Conservation (phyloP, 2,888 invertebrate species). For the Eupsilia transversa region DNA sequence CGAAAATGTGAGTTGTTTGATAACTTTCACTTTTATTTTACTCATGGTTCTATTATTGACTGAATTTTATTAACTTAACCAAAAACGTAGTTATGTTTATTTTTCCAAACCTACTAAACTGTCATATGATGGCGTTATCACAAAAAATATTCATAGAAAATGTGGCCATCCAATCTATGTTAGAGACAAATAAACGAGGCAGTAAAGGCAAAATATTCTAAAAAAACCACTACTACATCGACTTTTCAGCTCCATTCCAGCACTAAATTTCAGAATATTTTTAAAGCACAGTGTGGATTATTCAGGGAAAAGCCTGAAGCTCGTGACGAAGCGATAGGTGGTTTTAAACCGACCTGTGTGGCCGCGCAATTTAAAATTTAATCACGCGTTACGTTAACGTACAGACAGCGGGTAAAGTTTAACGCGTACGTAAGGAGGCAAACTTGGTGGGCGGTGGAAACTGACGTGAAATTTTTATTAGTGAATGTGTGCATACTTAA, state of each 20-base stretch:
- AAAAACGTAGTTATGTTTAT: not conserved
- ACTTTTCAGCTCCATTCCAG: not conserved
- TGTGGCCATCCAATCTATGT: not conserved
- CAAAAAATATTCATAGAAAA: not conserved
- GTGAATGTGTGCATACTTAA: slow-evolving; percentile 40
- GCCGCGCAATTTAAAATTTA: slow-evolving; percentile 82
- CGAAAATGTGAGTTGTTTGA: not conserved
- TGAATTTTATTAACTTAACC: not conserved
- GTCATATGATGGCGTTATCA: not conserved
- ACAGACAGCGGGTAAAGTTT: slow-evolving; percentile 64
- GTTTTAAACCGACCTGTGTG: slow-evolving; percentile 77
- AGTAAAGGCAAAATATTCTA: not conserved
- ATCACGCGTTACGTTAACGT: slow-evolving; percentile 76
- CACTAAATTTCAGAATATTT: slow-evolving; percentile 52
- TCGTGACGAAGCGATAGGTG: slow-evolving; percentile 72
- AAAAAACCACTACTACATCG: slow-evolving; percentile 8
- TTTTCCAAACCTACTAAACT: not conserved
- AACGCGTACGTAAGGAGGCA: slow-evolving; percentile 43
- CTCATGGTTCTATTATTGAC: not conserved
- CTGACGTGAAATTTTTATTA: slow-evolving; percentile 50
- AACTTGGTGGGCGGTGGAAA: slow-evolving; percentile 44
- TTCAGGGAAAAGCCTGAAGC: slow-evolving; percentile 69
- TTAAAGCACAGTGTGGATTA: slow-evolving; percentile 65
- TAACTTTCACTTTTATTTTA: not conserved
- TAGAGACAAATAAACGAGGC: not conserved